Percentiles rank a stretch among this genome's conserved stretches.
phyloP scores from a whole-genome alignment of 2,888 invertebrate genomes.

The Mylabris sibirica region DNA sequence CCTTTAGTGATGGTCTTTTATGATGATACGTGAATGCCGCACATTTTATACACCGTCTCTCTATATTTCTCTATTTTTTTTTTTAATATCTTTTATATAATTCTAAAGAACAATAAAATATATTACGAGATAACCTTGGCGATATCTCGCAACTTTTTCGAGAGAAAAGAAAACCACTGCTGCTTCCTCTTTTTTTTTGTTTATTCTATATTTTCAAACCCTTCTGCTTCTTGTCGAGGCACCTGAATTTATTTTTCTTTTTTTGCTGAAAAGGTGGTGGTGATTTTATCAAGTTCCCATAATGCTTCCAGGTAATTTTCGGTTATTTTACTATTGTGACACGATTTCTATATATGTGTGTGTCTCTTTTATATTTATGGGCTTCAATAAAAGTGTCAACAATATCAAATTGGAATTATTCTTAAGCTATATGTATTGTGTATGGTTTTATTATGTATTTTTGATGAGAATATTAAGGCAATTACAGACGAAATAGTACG shows the following conservation, averaged over 20 bases:
- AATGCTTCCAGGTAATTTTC: conserved; percentile 9
- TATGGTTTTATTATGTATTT: not conserved
- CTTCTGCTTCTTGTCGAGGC: not conserved
- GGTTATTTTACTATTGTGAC: not conserved
- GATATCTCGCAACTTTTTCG: not conserved
- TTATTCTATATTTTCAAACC: not conserved
- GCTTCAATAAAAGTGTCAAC: not conserved
- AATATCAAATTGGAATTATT: too few species aligned
- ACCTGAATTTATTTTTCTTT: not conserved
- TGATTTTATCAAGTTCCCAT: conserved; percentile 3
- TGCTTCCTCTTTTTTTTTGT: not conserved
- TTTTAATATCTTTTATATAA: not conserved
- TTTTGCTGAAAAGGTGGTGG: not conserved
- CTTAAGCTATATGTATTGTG: not conserved
- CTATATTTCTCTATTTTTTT: not conserved
- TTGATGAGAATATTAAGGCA: not conserved
- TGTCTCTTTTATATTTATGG: not conserved
- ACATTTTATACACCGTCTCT: not conserved
- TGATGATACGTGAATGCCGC: conserved; percentile 8
- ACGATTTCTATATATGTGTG: not conserved
- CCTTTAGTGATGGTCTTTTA: conserved; percentile 5
- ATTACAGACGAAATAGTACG: too few species aligned
- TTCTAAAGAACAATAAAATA: not conserved
- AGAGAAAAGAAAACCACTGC: not conserved
- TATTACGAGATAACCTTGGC: not conserved